These are phyloP conservation scores for Labroides dimidiatus DNA, from an alignment of 2,797 vertebrate genomes.

Conservation along the genomic window DNA sequence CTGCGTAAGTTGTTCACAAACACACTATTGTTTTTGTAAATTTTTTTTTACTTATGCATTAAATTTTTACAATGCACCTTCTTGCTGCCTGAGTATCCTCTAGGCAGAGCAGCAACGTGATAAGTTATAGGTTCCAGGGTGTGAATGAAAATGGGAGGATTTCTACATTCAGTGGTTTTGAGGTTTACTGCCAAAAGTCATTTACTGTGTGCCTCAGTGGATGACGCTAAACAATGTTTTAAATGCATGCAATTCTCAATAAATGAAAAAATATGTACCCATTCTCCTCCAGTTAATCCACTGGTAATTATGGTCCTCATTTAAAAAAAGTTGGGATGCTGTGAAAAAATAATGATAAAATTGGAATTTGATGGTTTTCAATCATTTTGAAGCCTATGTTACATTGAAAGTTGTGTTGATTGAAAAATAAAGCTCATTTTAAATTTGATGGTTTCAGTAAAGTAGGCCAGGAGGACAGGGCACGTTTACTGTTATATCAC, in stretches of 20 bases:
- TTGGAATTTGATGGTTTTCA: too few relatives aligned
- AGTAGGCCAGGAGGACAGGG: too few relatives aligned
- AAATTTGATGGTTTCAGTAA: too few relatives aligned
- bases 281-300: too few relatives aligned
- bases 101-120: slow-evolving; percentile 22
- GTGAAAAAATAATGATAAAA: too few relatives aligned
- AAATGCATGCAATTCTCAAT: neutral
- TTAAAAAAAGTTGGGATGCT: too few relatives aligned
- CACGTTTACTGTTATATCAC: too few relatives aligned
- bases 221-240: slow-evolving; percentile 13
- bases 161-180: slow-evolving; percentile 1
- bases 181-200: neutral
- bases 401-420: too few relatives aligned
- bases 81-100: slow-evolving; percentile 48
- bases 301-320: too few relatives aligned
- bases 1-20: slow-evolving; percentile 58
- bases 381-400: too few relatives aligned
- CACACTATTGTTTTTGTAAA: slow-evolving; percentile 63
- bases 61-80: slow-evolving; percentile 50
- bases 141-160: slow-evolving; percentile 34
- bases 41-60: slow-evolving; percentile 43
- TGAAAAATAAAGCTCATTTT: too few relatives aligned
- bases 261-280: too few relatives aligned
- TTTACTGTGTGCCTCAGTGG: neutral
- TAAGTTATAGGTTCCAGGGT: slow-evolving; percentile 23